These are phyloP conservation scores for Nomada ruficornis DNA, from an alignment of 2,888 invertebrate species.

Conservation along the genomic window DNA sequence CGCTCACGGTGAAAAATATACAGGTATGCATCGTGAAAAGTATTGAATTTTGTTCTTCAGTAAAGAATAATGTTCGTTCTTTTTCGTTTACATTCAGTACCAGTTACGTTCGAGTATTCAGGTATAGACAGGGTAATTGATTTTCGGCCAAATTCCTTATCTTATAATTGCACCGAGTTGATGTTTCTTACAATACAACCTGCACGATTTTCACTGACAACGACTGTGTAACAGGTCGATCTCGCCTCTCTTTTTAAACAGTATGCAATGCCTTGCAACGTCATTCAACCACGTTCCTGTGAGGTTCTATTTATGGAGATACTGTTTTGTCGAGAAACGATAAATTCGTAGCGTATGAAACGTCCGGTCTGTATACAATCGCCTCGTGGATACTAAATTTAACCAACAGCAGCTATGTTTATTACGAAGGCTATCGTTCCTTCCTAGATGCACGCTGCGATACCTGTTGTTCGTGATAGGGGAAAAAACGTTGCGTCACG, in stretches of 20 bases:
- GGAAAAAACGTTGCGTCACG: constrained; percentile 6
- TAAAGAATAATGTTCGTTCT: too few species aligned
- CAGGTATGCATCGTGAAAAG: too few species aligned
- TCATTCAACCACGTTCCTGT: constrained; percentile 35
- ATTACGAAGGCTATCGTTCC: background rate
- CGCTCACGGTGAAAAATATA: too few species aligned
- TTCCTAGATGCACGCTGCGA: background rate
- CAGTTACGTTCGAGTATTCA: too few species aligned
- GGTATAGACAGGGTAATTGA: too few species aligned
- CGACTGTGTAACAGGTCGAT: background rate
- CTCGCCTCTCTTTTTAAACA: too few species aligned
- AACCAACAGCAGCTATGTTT: constrained; percentile 10
- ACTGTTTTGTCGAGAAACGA: constrained; percentile 21
- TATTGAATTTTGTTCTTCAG: too few species aligned
- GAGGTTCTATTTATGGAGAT: constrained; percentile 7
- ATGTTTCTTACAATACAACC: too few species aligned
- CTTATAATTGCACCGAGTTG: too few species aligned
- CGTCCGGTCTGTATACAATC: constrained; percentile 8
- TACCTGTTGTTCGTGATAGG: constrained; percentile 12
- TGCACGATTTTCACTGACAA: too few species aligned
- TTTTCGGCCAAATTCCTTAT: too few species aligned
- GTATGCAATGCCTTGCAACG: background rate
- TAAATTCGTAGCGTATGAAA: constrained; percentile 18
- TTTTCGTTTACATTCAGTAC: too few species aligned
- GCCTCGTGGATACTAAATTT: constrained; percentile 12